These are phyloP conservation scores for Halocynthia roretzi DNA, from an alignment of 23 tunicate genomes.

Conservation along the genomic window DNA sequence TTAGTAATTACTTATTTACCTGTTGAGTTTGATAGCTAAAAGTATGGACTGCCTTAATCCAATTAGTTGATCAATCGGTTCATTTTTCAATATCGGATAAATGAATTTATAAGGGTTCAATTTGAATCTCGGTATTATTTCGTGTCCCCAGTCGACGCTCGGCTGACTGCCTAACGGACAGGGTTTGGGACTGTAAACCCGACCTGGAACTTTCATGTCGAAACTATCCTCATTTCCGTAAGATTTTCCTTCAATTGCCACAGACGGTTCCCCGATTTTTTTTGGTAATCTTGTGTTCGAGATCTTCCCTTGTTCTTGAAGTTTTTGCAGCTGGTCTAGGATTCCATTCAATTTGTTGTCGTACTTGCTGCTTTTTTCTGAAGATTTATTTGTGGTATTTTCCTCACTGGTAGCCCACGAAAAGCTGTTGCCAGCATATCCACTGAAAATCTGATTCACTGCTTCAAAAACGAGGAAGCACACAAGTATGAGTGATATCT, in stretches of 20 bases:
- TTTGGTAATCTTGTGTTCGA: not conserved
- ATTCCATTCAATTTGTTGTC: not conserved
- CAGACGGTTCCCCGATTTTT: not conserved
- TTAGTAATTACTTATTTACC: not conserved
- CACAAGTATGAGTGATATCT: slow-evolving; percentile 2
- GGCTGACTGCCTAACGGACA: slow-evolving; percentile 8
- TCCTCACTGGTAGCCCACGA: not conserved
- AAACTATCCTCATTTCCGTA: not conserved
- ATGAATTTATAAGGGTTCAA: slow-evolving; percentile 12
- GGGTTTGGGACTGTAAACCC: slow-evolving; percentile 3
- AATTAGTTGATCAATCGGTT: slow-evolving; percentile 20
- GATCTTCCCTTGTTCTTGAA: slow-evolving; percentile 3
- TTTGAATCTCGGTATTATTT: slow-evolving; percentile 5
- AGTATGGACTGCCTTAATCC: slow-evolving; percentile 16
- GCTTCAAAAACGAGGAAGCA: slow-evolving; percentile 2
- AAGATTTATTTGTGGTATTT: no score
- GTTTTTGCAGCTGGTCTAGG: not conserved
- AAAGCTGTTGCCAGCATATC: not conserved
- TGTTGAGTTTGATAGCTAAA: slow-evolving; percentile 8
- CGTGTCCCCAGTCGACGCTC: slow-evolving; percentile 8
- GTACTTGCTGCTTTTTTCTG: not conserved
- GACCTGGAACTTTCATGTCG: not conserved
- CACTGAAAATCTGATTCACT: not conserved
- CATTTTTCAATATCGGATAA: slow-evolving; percentile 21
- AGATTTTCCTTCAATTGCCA: not conserved